A percentile compares a stretch with the other conserved stretches of the same genome.
phyloP scores from a whole-genome alignment of 1,140 invertebrate genomes.

The Hydropsyche tenuis region DNA sequence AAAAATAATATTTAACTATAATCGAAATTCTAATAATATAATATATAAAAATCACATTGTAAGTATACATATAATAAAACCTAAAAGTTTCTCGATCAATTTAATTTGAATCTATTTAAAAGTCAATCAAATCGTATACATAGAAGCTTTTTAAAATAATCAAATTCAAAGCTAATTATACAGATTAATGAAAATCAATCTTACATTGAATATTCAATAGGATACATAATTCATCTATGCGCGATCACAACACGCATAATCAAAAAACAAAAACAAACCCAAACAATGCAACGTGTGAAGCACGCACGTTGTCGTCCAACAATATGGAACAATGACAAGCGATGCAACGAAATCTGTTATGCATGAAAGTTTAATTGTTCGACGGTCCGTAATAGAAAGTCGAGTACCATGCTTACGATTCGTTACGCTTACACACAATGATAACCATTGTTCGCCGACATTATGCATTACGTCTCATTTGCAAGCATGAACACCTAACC shows the following conservation, averaged over 20 bases:
- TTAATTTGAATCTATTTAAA: too few relatives aligned
- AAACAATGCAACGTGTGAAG: slow-evolving; percentile 9
- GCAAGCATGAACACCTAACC: not conserved
- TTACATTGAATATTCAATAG: too few relatives aligned
- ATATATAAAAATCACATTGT: too few relatives aligned
- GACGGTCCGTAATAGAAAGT: slow-evolving; percentile 33
- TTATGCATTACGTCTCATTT: slow-evolving; percentile 21
- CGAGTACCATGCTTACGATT: slow-evolving; percentile 11
- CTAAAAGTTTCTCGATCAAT: too few relatives aligned
- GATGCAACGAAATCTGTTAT: slow-evolving; percentile 17
- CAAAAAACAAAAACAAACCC: not conserved
- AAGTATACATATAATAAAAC: too few relatives aligned
- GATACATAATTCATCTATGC: slow-evolving; percentile 1
- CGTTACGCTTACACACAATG: slow-evolving; percentile 10
- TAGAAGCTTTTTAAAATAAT: too few relatives aligned
- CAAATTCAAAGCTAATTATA: not conserved
- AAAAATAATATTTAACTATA: too few relatives aligned
- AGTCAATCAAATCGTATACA: too few relatives aligned
- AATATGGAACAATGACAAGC: slow-evolving; percentile 1
- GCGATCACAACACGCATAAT: not conserved
- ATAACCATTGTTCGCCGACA: slow-evolving; percentile 22
- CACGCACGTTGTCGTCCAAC: not conserved
- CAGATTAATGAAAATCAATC: not conserved
- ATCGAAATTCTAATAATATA: too few relatives aligned
- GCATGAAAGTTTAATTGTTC: slow-evolving; percentile 35